Evolutionary conservation across 2,888 invertebrate species (phyloP).

Genomic region (Epistrophe grossulariae): DNA sequence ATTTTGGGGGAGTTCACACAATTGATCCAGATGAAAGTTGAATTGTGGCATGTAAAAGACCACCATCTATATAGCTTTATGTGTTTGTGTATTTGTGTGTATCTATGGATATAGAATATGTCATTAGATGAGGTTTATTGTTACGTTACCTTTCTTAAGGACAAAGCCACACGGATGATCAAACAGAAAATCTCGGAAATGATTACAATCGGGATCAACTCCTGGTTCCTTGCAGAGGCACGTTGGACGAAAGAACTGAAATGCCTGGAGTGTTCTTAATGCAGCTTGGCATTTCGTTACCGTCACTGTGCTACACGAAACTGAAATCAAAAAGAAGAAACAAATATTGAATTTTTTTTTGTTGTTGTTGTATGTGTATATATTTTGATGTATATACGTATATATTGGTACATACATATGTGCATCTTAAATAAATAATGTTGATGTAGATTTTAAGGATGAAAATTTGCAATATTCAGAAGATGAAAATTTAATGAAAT

Average conservation of each 20-base stretch:
- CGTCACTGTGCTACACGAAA: conserved; percentile 96
- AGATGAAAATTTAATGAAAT: conserved; percentile 17
- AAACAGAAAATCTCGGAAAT: conserved; percentile 95
- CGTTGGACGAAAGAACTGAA: conserved; percentile 96
- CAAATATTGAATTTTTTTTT: conserved; percentile 19
- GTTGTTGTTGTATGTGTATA: too few relatives aligned
- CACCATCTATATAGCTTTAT: neutral
- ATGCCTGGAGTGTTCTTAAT: conserved; percentile 93
- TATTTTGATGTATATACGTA: neutral
- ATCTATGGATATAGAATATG: conserved; percentile 48
- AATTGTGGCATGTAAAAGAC: neutral
- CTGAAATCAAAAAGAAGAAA: conserved; percentile 85
- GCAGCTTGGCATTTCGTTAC: conserved; percentile 97
- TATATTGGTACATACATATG: neutral
- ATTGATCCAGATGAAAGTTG: conserved; percentile 12
- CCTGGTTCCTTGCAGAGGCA: conserved; percentile 96
- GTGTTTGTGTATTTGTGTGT: neutral
- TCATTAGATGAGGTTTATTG: conserved; percentile 65
- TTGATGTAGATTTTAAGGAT: conserved; percentile 22
- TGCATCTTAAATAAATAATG: conserved; percentile 35
- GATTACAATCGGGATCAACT: conserved; percentile 96
- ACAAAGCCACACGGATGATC: conserved; percentile 97
- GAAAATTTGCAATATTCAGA: conserved; percentile 13
- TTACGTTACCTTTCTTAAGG: conserved; percentile 91
- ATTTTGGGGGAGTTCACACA: conserved; percentile 1